phyloP scores from a whole-genome alignment of 2,797 vertebrate species.

The Onychomys torridus region DNA sequence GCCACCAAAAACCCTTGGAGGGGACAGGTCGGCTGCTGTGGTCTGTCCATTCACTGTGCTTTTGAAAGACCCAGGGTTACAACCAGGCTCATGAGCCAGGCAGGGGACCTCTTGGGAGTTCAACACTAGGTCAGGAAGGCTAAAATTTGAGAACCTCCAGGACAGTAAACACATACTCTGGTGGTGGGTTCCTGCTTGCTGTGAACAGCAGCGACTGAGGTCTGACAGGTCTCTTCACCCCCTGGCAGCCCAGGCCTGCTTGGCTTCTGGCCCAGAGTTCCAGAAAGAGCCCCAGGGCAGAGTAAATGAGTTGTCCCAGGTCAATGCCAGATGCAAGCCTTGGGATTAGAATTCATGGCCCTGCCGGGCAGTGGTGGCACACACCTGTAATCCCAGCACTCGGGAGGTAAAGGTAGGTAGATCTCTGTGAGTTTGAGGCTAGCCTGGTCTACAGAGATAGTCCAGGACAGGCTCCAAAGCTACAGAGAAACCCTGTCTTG shows the following conservation, averaged over 20 bases:
- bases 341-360: slow-evolving; percentile 74
- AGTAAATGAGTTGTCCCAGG: slow-evolving; percentile 75
- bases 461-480: too few relatives aligned
- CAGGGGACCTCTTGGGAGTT: neutral
- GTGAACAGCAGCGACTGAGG: slow-evolving; percentile 12
- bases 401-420: too few relatives aligned
- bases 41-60: slow-evolving; percentile 43
- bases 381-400: too few relatives aligned
- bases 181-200: slow-evolving; percentile 1
- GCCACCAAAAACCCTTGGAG: neutral
- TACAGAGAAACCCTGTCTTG: too few relatives aligned
- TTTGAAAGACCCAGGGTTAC: slow-evolving; percentile 23
- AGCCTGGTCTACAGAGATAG: too few relatives aligned
- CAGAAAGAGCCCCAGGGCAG: slow-evolving; percentile 63
- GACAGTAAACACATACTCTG: neutral
- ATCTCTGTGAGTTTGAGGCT: too few relatives aligned
- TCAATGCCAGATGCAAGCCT: slow-evolving; percentile 71
- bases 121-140: slow-evolving; percentile 21
- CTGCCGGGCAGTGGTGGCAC: too few relatives aligned
- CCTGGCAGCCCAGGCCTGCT: slow-evolving; percentile 47
- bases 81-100: neutral
- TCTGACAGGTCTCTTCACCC: slow-evolving; percentile 54
- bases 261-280: slow-evolving; percentile 59
- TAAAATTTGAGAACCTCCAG: slow-evolving; percentile 26
- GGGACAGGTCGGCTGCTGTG: neutral